These are phyloP conservation scores for Sebastiscus tertius DNA, from an alignment of 2,797 vertebrate genomes.

Conservation along the genomic window DNA sequence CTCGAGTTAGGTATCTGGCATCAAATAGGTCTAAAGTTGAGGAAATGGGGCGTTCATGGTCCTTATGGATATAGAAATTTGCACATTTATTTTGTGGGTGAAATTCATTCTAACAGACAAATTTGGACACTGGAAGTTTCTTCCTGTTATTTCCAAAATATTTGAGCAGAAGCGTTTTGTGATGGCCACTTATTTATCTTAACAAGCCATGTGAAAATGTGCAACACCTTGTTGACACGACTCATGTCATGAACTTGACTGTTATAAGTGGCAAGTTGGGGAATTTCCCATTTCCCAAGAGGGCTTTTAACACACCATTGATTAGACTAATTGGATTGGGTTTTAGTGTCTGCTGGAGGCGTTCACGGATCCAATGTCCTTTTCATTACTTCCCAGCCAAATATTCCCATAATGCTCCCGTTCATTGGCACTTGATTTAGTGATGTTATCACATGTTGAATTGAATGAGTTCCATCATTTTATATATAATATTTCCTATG, in stretches of 20 bases:
- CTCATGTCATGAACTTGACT: slow-evolving; percentile 11
- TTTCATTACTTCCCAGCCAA: slow-evolving; percentile 3
- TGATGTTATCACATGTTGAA: background rate
- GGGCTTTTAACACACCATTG: slow-evolving; percentile 51
- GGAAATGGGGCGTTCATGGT: background rate
- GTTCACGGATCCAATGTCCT: slow-evolving; percentile 16
- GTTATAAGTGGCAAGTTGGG: background rate
- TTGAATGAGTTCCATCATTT: background rate
- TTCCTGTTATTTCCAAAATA: background rate
- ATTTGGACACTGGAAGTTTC: background rate
- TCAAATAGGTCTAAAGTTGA: background rate
- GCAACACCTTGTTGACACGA: background rate
- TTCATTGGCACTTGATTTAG: background rate
- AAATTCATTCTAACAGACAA: background rate
- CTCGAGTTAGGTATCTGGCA: no score
- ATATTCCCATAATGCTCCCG: background rate
- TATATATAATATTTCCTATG: background rate
- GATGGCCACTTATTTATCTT: no score
- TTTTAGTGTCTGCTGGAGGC: slow-evolving; percentile 21
- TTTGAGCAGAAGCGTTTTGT: background rate
- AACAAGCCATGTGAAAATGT: background rate
- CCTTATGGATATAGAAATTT: no score
- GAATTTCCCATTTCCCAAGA: slow-evolving; percentile 22
- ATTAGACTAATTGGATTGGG: slow-evolving; percentile 62
- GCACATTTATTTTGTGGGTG: background rate